Evolutionary conservation across 2,888 invertebrate species (phyloP).

Genomic region (Alviniconcha strummeri): DNA sequence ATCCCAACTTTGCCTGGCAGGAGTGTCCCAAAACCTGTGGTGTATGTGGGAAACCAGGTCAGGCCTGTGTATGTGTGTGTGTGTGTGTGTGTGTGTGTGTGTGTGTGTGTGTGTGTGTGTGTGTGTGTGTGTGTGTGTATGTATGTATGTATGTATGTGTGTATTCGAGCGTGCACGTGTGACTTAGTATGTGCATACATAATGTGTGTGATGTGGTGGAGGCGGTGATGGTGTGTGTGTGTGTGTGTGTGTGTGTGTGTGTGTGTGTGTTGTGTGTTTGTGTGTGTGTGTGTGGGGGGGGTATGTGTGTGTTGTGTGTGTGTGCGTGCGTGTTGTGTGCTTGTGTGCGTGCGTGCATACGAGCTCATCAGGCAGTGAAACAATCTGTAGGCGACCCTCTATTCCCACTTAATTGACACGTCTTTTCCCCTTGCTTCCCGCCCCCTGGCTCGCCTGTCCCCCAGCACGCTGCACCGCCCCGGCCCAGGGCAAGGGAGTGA

Average conservation of each 20-base stretch:
- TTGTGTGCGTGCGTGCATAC: background rate
- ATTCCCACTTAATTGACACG: too few species aligned
- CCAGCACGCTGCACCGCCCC: too few species aligned
- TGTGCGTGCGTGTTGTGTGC: background rate
- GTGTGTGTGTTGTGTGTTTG: constrained; percentile 6
- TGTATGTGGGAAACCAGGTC: too few species aligned
- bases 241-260: constrained; percentile 2
- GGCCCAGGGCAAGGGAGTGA: too few species aligned
- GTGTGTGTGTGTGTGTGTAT: background rate
- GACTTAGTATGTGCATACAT: background rate
- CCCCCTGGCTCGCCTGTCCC: too few species aligned
- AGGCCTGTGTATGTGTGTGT: background rate
- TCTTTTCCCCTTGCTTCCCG: too few species aligned
- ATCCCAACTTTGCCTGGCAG: too few species aligned
- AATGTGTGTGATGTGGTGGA: background rate
- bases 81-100: background rate
- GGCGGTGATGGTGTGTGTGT: background rate
- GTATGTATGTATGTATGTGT: background rate
- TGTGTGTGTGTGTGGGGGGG: constrained; percentile 1
- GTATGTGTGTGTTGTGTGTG: background rate
- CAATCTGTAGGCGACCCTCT: too few species aligned
- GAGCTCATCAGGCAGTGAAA: background rate
- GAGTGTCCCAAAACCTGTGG: too few species aligned
- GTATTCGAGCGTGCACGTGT: background rate
- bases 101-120: background rate